These are phyloP conservation scores for Colistium nudipinnis DNA, from an alignment of 2,113 vertebrate species.

Conservation along the genomic window DNA sequence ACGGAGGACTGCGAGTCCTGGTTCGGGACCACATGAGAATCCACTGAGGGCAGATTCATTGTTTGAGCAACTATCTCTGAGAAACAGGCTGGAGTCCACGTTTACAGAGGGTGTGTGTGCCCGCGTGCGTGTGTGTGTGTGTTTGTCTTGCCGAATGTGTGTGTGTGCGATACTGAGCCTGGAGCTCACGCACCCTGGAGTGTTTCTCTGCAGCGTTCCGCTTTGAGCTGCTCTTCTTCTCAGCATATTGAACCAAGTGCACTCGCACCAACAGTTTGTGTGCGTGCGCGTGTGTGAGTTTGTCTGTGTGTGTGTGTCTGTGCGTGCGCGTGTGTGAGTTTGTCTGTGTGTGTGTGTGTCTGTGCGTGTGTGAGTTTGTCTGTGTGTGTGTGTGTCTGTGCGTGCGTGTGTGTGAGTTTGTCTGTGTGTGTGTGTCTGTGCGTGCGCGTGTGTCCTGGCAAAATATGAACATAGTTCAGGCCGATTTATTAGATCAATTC, in stretches of 20 bases:
- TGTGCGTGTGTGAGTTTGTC: no score
- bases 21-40: no score
- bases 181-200: constrained; percentile 56
- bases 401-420: not conserved
- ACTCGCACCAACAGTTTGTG: constrained; percentile 15
- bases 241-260: constrained; percentile 16
- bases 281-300: not conserved
- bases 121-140: constrained; percentile 38
- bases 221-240: constrained; percentile 24
- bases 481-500: no score
- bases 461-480: no score
- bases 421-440: not conserved
- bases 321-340: constrained; percentile 6
- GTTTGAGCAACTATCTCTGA: constrained; percentile 58
- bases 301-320: not conserved
- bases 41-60: constrained; percentile 37
- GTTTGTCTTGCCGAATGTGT: constrained; percentile 36
- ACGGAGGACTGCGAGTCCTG: no score
- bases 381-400: not conserved
- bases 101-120: constrained; percentile 51
- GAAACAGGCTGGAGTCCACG: constrained; percentile 55
- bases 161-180: constrained; percentile 36
- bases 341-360: constrained; percentile 5
- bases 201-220: constrained; percentile 60
- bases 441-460: not conserved